Evolutionary conservation across 1,140 invertebrate species (phyloP), one percentile per base, ranked within the genome.

Genomic region (Neodiprion pinetum): DNA sequence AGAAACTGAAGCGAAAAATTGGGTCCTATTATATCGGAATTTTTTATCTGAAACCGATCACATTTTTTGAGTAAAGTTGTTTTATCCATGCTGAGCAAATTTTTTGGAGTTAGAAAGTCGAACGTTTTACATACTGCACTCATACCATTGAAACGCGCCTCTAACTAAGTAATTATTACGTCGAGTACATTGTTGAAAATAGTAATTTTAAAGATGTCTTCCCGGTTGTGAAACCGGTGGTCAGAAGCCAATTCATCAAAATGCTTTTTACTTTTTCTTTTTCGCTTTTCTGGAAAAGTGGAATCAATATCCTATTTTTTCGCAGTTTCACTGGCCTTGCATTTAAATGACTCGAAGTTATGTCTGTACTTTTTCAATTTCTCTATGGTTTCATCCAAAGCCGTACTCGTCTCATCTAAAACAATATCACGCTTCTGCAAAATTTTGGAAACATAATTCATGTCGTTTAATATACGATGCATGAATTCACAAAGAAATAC

Each of bases 231-330:
- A 47, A 74, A 65, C 28, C 73, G 61, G 49, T 74, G 69, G 48
- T 74, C 73, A 71, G 67, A 68, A 70, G 53, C 73, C 69, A 74
- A 71, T 74, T 71, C 73, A 71, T 74, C 49, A 65, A 74, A 71
- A 71, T 66, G 67, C 17, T 70, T 74, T 70, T 74, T 67, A 70
- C 23, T 23, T 48, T 74, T 74, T 61, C 66, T 68, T 66, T 47
- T 48, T 47, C 73, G 66, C 23, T 74, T 74, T 71, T 74, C 67
- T 65, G 49, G 49, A 71, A 74, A 74, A 50, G 67, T 70, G n/a
- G 72, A 49, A 68, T 74, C 49, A 17, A 74, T 74, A 65, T 47
- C 21, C 48, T 69, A 74, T 74, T 74, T 71, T 66, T 47, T 23
- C 48, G 68, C 67, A 48, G 69, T 70, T 69, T 48, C 17, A 11